Percentiles rank a stretch among this genome's conserved stretches.
These are phyloP conservation scores for Cataglyphis hispanica DNA, from an alignment of 1,140 invertebrate species.

Conservation along the genomic window DNA sequence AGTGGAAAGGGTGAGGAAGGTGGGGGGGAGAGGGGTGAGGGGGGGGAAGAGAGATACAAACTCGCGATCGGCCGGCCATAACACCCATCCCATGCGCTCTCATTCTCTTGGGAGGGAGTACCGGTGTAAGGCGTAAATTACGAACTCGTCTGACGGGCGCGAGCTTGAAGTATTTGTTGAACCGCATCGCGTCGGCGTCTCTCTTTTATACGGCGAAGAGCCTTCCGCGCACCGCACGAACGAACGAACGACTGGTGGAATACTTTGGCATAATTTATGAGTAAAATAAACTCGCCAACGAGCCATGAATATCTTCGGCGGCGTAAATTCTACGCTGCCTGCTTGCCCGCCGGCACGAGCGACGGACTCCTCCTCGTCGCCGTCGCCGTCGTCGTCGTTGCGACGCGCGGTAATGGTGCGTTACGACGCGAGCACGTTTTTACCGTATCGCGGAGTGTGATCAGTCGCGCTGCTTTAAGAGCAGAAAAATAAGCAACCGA, in stretches of 20 bases:
- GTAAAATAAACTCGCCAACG: conserved; percentile 65
- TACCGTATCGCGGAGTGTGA: not conserved
- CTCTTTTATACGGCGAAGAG: conserved; percentile 46
- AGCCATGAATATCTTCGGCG: conserved; percentile 62
- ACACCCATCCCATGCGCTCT: conserved; percentile 40
- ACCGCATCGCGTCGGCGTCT: conserved; percentile 6
- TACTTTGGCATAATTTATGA: conserved; percentile 65
- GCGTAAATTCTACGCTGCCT: conserved; percentile 45
- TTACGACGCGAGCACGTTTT: conserved; percentile 31
- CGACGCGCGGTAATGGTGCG: conserved; percentile 22
- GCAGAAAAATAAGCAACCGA: not conserved
- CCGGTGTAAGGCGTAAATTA: conserved; percentile 62
- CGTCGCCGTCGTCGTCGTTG: not conserved
- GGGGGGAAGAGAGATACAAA: not conserved
- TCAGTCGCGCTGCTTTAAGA: conserved; percentile 1
- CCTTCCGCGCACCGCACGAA: conserved; percentile 22
- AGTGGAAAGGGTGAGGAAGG: not conserved
- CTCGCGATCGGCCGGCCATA: conserved; percentile 60
- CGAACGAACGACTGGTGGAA: conserved; percentile 50
- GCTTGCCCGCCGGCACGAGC: not conserved
- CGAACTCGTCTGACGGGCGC: conserved; percentile 48
- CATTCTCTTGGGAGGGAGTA: conserved; percentile 47
- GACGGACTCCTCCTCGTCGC: not conserved
- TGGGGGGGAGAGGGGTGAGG: not conserved
- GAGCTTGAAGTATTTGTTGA: conserved; percentile 60